Percentiles rank a stretch among this genome's conserved stretches.
Evolutionary conservation across 2,797 vertebrate species (phyloP).

Genomic region (Alfaro cultratus): DNA sequence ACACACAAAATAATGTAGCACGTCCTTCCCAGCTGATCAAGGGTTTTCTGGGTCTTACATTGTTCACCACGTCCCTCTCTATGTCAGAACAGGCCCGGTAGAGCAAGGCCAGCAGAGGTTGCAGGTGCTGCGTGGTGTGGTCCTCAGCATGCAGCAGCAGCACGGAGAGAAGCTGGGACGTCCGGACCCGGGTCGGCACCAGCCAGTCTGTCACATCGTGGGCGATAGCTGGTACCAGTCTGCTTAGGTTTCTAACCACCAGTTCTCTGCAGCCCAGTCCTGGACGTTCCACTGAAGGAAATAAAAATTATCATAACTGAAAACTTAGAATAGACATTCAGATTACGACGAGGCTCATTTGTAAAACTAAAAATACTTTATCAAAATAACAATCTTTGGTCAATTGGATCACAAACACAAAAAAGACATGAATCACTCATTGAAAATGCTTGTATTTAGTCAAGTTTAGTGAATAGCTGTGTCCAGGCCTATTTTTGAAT

Average conservation of each 20-base stretch:
- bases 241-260: conserved; percentile 89
- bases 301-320: not conserved
- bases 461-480: not conserved
- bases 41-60: conserved; percentile 80
- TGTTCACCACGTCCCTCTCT: conserved; percentile 82
- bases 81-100: conserved; percentile 84
- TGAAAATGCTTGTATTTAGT: not conserved
- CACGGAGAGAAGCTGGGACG: conserved; percentile 85
- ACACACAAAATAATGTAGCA: not conserved
- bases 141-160: conserved; percentile 92
- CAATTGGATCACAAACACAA: not conserved
- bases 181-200: conserved; percentile 86
- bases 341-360: not conserved
- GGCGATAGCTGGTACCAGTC: conserved; percentile 87
- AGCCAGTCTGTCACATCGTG: conserved; percentile 92
- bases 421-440: not conserved
- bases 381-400: not conserved
- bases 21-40: conserved; percentile 13
- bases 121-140: conserved; percentile 91
- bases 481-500: not conserved
- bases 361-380: not conserved
- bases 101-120: conserved; percentile 84
- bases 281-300: conserved; percentile 84
- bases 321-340: not conserved
- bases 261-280: conserved; percentile 93